Percentiles rank a stretch among this genome's conserved stretches.
These are phyloP conservation scores for Fopius arisanus DNA, from an alignment of 1,140 invertebrate genomes.

Conservation along the genomic window DNA sequence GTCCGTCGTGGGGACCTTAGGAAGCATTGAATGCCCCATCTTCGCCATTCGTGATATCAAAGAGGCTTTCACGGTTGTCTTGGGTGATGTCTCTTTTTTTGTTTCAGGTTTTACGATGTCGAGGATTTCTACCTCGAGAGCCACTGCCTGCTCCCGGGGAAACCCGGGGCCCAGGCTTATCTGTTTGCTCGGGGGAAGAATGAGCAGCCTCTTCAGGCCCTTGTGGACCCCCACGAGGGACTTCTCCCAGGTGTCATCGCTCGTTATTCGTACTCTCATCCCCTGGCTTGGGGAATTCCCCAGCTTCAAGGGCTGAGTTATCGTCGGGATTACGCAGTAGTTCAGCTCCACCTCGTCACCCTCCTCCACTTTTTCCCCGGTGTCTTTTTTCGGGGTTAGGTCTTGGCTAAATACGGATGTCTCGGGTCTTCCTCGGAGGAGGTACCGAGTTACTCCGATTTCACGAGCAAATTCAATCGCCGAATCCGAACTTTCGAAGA, in stretches of 20 bases:
- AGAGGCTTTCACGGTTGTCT: slow-evolving; percentile 45
- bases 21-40: slow-evolving; percentile 57
- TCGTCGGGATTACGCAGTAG: slow-evolving; percentile 46
- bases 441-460: slow-evolving; percentile 51
- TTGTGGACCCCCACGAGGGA: slow-evolving; percentile 43
- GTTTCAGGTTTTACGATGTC: slow-evolving; percentile 40
- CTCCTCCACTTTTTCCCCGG: slow-evolving; percentile 38
- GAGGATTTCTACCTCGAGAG: slow-evolving; percentile 51
- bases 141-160: slow-evolving; percentile 53
- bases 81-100: slow-evolving; percentile 30
- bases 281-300: slow-evolving; percentile 36
- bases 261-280: slow-evolving; percentile 49
- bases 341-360: slow-evolving; percentile 44
- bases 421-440: slow-evolving; percentile 40
- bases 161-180: slow-evolving; percentile 57
- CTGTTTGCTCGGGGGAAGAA: slow-evolving; percentile 55
- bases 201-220: slow-evolving; percentile 46
- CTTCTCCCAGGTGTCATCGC: slow-evolving; percentile 55
- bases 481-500: slow-evolving; percentile 49
- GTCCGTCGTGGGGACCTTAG: slow-evolving; percentile 53
- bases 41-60: slow-evolving; percentile 57
- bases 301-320: slow-evolving; percentile 49
- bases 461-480: slow-evolving; percentile 54
- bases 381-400: slow-evolving; percentile 35
- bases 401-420: slow-evolving; percentile 49